These are phyloP conservation scores for Aproaerema taeniolella DNA, from an alignment of 2,888 invertebrate species.

Conservation along the genomic window DNA sequence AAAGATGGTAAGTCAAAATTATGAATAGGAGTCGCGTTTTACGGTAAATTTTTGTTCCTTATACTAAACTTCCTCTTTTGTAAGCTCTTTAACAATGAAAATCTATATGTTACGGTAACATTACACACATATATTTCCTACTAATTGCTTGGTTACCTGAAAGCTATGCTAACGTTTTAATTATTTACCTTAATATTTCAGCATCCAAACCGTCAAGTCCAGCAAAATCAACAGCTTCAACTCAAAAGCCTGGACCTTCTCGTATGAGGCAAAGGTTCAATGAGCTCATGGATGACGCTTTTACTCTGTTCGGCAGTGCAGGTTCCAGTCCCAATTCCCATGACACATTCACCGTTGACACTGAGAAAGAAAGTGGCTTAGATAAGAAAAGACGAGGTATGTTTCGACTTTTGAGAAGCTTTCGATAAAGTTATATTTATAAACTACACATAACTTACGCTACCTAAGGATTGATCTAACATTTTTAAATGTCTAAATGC, in stretches of 20 bases:
- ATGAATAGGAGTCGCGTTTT: background rate
- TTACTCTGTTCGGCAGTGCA: slow-evolving; percentile 84
- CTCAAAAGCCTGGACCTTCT: slow-evolving; percentile 63
- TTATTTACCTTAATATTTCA: no score
- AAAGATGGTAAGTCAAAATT: slow-evolving; percentile 66
- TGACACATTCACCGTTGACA: slow-evolving; percentile 45
- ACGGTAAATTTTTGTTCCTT: no score
- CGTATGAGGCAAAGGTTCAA: slow-evolving; percentile 85
- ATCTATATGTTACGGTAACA: no score
- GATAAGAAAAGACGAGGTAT: slow-evolving; percentile 29
- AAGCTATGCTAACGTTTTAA: no score
- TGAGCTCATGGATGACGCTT: slow-evolving; percentile 87
- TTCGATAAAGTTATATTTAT: background rate
- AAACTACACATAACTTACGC: no score
- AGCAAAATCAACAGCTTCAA: slow-evolving; percentile 31
- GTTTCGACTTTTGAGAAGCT: slow-evolving; percentile 8
- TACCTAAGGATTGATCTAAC: background rate
- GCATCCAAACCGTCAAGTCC: slow-evolving; percentile 58
- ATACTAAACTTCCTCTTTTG: no score
- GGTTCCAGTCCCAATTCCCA: slow-evolving; percentile 71
- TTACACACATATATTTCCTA: no score
- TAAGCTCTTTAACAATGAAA: no score
- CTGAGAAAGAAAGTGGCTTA: slow-evolving; percentile 28
- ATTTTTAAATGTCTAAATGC: background rate
- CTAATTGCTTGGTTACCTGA: no score